These are phyloP conservation scores for Charina bottae DNA, from an alignment of 2,113 vertebrate genomes.

Conservation along the genomic window DNA sequence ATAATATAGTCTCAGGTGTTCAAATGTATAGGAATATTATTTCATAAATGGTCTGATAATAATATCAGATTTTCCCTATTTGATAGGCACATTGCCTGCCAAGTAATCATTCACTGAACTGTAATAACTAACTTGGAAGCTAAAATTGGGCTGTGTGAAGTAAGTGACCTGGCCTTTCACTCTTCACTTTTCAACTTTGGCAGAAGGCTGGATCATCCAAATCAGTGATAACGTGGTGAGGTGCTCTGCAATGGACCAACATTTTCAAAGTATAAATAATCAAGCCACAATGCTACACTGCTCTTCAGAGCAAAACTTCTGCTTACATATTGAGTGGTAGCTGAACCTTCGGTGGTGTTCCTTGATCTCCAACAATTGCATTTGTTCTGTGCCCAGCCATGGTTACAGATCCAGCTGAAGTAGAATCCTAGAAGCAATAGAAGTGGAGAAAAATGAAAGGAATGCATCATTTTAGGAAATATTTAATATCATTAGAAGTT, in stretches of 20 bases:
- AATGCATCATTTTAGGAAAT: background rate
- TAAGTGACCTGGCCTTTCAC: slow-evolving; percentile 31
- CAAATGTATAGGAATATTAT: background rate
- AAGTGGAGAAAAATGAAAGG: slow-evolving; percentile 25
- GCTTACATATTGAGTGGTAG: slow-evolving; percentile 98
- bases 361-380: slow-evolving; percentile 84
- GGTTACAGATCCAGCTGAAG: slow-evolving; percentile 72
- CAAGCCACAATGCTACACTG: accelerated
- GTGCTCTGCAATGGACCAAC: slow-evolving; percentile 23
- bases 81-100: slow-evolving; percentile 53
- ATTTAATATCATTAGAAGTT: background rate
- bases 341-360: slow-evolving; percentile 86
- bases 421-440: slow-evolving; percentile 77
- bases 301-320: slow-evolving; percentile 44
- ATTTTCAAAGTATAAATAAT: slow-evolving; percentile 32
- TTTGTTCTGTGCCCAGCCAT: slow-evolving; percentile 82
- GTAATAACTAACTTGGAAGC: slow-evolving; percentile 30
- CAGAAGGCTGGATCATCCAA: slow-evolving; percentile 33
- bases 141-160: slow-evolving; percentile 1
- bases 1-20: slow-evolving; percentile 34
- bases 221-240: slow-evolving; percentile 13
- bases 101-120: slow-evolving; percentile 49
- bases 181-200: slow-evolving; percentile 35
- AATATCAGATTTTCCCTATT: slow-evolving; percentile 51
- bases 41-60: slow-evolving; percentile 58